Conservation (phyloP, 2,888 invertebrate genomes). For the Abrostola tripartita region DNA sequence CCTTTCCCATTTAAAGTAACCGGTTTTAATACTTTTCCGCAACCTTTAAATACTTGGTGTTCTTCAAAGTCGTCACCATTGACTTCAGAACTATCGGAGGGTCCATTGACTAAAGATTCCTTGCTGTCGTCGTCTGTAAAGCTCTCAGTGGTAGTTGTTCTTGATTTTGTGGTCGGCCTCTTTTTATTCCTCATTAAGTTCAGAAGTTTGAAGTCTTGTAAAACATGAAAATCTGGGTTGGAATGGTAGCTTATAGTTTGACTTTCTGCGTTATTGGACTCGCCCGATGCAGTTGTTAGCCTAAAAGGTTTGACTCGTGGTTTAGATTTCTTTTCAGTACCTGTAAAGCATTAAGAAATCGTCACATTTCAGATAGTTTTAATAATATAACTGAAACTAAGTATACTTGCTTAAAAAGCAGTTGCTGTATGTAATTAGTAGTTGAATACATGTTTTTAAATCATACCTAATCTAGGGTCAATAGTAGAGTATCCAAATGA, state of each 20-base stretch:
- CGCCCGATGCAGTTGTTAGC: slow-evolving; percentile 60
- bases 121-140: slow-evolving; percentile 58
- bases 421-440: too few species aligned
- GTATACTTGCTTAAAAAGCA: too few species aligned
- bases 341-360: slow-evolving; percentile 17
- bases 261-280: slow-evolving; percentile 64
- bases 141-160: slow-evolving; percentile 65
- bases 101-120: slow-evolving; percentile 55
- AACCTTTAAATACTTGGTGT: slow-evolving; percentile 67
- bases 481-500: slow-evolving; percentile 77
- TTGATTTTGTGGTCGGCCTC: slow-evolving; percentile 56
- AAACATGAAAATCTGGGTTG: slow-evolving; percentile 79
- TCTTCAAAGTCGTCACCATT: slow-evolving; percentile 55
- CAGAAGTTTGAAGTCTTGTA: slow-evolving; percentile 80
- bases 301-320: slow-evolving; percentile 62
- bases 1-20: slow-evolving; percentile 27
- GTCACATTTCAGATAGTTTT: neutral
- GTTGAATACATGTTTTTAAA: neutral
- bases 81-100: slow-evolving; percentile 57
- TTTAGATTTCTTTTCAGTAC: slow-evolving; percentile 38
- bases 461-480: slow-evolving; percentile 77
- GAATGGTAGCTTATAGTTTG: slow-evolving; percentile 76
- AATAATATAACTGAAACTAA: neutral
- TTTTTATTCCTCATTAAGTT: slow-evolving; percentile 73
- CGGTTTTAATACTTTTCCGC: slow-evolving; percentile 66